Conservation (phyloP, 92 coral and sea anemone species). For the Plumapathes pennacea region DNA sequence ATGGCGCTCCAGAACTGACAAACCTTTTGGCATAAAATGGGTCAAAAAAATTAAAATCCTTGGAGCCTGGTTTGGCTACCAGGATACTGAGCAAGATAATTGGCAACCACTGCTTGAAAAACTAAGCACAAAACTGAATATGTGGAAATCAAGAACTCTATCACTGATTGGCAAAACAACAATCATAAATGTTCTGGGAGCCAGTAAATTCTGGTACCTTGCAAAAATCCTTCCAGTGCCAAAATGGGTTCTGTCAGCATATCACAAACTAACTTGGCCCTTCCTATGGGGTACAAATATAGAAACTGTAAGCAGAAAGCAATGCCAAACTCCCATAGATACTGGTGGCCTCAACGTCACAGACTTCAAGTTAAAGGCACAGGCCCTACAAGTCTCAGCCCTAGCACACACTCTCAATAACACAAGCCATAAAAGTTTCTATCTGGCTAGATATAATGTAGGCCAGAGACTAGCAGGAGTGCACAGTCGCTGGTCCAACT, state of each 20-base stretch:
- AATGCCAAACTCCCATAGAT: neutral
- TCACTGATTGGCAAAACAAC: slow-evolving; percentile 34
- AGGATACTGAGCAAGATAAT: neutral
- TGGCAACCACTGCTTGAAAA: neutral
- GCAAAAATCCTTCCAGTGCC: slow-evolving; percentile 2
- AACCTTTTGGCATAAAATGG: too few species aligned
- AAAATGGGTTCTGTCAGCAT: neutral
- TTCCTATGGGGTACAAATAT: slow-evolving; percentile 11
- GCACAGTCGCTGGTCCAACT: neutral
- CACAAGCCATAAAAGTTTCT: neutral
- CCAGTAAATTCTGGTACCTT: neutral
- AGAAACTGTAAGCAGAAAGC: neutral
- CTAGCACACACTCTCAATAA: neutral
- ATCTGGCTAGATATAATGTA: neutral
- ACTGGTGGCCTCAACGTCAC: neutral
- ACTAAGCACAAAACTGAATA: neutral
- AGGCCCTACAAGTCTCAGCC: neutral
- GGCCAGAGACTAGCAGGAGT: neutral
- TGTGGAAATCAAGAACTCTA: slow-evolving; percentile 24
- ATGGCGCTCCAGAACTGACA: too few species aligned
- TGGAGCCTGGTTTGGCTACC: too few species aligned
- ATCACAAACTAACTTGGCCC: neutral
- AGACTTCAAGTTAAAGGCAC: neutral
- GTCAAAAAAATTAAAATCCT: too few species aligned
- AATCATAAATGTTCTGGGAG: slow-evolving; percentile 8